These are phyloP conservation scores for Trichopoda pennipes DNA, from an alignment of 2,888 invertebrate species.

Conservation along the genomic window DNA sequence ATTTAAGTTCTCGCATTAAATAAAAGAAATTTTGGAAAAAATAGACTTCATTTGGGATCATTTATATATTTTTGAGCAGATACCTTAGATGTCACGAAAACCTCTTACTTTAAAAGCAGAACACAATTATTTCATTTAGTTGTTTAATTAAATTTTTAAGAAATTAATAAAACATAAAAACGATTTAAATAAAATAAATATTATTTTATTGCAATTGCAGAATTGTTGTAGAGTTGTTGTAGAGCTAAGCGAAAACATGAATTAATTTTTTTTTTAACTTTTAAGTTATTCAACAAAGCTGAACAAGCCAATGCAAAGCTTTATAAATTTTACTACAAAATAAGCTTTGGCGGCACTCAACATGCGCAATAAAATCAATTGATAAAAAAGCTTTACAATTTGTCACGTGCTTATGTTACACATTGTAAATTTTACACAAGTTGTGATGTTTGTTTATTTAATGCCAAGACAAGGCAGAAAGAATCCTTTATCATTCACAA, in stretches of 20 bases:
- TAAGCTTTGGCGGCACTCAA: conserved; percentile 24
- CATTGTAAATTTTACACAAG: conserved; percentile 35
- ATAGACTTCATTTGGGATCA: too few relatives aligned
- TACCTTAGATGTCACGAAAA: too few relatives aligned
- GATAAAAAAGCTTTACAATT: conserved; percentile 71
- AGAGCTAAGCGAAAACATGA: neutral
- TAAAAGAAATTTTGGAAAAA: too few relatives aligned
- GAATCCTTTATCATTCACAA: conserved; percentile 39
- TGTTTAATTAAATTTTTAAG: too few relatives aligned
- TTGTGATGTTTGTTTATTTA: conserved; percentile 54
- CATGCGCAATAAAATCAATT: conserved; percentile 56
- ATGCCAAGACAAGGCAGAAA: conserved; percentile 65
- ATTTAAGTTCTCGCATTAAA: too few relatives aligned
- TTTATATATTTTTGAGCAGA: too few relatives aligned
- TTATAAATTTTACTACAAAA: conserved; percentile 31
- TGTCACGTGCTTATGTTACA: conserved; percentile 74
- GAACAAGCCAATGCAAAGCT: conserved; percentile 28
- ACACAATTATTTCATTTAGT: too few relatives aligned
- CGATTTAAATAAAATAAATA: too few relatives aligned
- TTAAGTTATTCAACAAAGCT: conserved; percentile 26
- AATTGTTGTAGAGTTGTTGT: neutral
- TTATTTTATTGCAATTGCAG: too few relatives aligned
- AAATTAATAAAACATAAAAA: too few relatives aligned
- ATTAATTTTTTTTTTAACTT: conserved; percentile 5
- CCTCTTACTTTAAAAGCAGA: too few relatives aligned